Base-by-base conservation (phyloP, 2,888 invertebrate genomes). In the Lathronympha strigana region DNA sequence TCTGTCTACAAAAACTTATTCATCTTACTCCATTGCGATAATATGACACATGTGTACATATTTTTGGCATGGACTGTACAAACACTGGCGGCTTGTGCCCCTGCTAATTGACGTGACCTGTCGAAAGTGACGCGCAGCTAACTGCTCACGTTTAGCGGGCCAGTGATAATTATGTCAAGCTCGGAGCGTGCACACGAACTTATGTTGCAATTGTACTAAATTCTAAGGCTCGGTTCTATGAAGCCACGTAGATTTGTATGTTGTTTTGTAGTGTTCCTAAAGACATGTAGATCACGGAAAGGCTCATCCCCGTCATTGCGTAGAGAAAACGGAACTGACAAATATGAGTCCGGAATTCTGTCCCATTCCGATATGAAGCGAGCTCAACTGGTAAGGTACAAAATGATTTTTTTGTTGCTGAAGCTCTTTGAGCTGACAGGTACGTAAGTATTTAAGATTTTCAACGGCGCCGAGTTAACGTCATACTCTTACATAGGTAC, bases 31-130 rank as follows among this genome's bases (percentile, higher is more conserved):
- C 19, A 4, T 43, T 43, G 43, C 21, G 4, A 43, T 19, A 33
- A 33, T 8, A 11, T 9, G 40, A 33, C 2, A 33, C 4, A 19
- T 43, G 43, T 21, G 19, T 21, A 43, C 11, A 43, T 43, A 43
- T 43, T 43, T 43, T 19, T 43, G 43, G n/a, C 19, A 19, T 17
- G 21, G 11, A 43, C 43, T 11, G 43, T 19, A 40, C 9, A 40
- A 19, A 40, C 40, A 40, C 17, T 19, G n/a, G 47, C 28, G 25
- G 15, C 25, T 15, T 15, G 49, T 49, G 25, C 19, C 25, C 25
- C 78, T 80, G 82, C 81, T 86, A 86, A 87, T 86, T 86, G 83
- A 84, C 84, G 82, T 76, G 80, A 69, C 70, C 76, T 73, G 61
- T 49, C 53, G 62, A 61, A 77, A 71, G 77, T 78, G 81, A 76